Evolutionary conservation across 2,113 vertebrate genomes (phyloP), one percentile per base, ranked within the genome.

Genomic region (Spermophilus dauricus): DNA sequence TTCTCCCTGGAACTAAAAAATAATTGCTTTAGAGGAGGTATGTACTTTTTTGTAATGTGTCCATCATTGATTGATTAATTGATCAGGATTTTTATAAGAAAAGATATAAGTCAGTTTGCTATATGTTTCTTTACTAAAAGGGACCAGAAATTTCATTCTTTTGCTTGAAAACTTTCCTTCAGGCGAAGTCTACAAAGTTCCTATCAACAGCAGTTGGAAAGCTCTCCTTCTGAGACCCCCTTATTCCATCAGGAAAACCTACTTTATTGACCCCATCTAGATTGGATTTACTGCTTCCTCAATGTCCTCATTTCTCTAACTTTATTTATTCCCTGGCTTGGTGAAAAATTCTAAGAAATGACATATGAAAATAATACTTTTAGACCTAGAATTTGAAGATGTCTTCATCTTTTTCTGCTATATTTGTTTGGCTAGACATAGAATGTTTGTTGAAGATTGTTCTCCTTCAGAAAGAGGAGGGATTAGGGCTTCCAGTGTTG

Each of bases 241-340:
- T 72, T 17, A 72, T 22, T 32, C 2, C 5, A 13, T 8, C 3
- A 39, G 8, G 1, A 65, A 67, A 51, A 75, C 5, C 1, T 65
- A 56, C 39, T 75, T 26, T 24, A 2, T 5, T 16, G 42, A 24
- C 56, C 7, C 18, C 24, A 11, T 11, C 20, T 0, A 32, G 0
- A 11, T 2, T 37, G 11, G 1, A 12, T 56, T 53, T 56, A n/a
- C 51, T 86, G 4, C 18, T 34, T 32, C 24, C 11, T 70, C 10
- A 2, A 28, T 73, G 7, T 76, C 53, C 85, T 16, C 28, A 39
- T 51, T n/a, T 78, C 28, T 82, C 58, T 61, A 5, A 69, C 39
- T 89, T 53, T 22, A 22, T 28, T 88, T 56, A 26, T 9, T 84
- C 26, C 9, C 2, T 61, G 53, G 9, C 17, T 80, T 26, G n/a